These are phyloP conservation scores for Diadromus collaris DNA, from an alignment of 2,888 invertebrate species.

Conservation along the genomic window DNA sequence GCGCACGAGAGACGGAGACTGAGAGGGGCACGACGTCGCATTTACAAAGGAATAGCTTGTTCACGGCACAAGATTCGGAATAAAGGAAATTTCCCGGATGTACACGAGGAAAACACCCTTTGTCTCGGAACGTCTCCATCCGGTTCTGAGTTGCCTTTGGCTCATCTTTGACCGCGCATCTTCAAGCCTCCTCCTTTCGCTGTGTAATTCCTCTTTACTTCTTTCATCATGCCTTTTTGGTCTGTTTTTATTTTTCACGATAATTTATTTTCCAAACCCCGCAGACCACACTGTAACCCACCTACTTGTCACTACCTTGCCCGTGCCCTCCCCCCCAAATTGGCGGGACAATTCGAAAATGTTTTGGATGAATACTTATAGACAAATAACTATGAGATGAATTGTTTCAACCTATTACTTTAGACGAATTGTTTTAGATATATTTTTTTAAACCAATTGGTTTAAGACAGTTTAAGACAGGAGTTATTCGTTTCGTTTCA, in stretches of 20 bases:
- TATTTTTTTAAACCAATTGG: too few species aligned
- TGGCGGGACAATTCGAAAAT: too few species aligned
- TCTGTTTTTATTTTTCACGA: not conserved
- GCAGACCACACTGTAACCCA: too few species aligned
- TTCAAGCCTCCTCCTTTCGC: not conserved
- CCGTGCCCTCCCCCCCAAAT: too few species aligned
- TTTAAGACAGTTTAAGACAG: too few species aligned
- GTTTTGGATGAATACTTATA: too few species aligned
- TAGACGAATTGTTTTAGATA: too few species aligned
- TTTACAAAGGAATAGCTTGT: constrained; percentile 56
- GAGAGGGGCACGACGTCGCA: constrained; percentile 21
- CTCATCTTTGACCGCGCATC: not conserved
- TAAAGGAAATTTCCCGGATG: constrained; percentile 46
- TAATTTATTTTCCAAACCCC: not conserved
- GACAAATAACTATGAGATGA: too few species aligned
- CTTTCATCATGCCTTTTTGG: not conserved
- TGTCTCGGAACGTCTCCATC: constrained; percentile 26
- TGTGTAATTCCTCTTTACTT: not conserved
- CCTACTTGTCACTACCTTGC: too few species aligned
- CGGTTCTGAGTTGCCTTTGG: constrained; percentile 4
- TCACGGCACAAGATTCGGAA: constrained; percentile 52
- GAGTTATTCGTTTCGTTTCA: too few species aligned
- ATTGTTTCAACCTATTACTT: too few species aligned
- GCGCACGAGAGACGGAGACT: not conserved
- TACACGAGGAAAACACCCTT: constrained; percentile 19